Evolutionary conservation across 2,797 vertebrate species (phyloP), one percentile per base, ranked within the genome.

Genomic region (Cheirogaleus major): DNA sequence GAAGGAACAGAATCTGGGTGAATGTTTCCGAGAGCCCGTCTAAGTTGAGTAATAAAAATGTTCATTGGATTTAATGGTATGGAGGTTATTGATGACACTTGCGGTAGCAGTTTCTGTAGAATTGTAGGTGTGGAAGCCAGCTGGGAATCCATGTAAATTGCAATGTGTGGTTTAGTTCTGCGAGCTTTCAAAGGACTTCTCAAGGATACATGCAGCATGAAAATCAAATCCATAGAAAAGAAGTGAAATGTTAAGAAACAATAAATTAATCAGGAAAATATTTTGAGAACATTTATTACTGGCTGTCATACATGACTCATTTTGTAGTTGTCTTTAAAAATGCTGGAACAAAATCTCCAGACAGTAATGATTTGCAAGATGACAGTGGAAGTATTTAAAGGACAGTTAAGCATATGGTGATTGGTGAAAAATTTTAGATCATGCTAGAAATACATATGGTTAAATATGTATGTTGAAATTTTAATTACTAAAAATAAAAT

Each of bases 401-500:
- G 10, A 27, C 11, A 61, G 14, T 75, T 79, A 70, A 87, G 48
- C 35, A 57, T 76, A 81, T 57, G 50, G 14, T 75, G 10, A 30
- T 84, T 69, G 45, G 12, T 27, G 32, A 88, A 83, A 69, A 83
- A 48, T 48, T 38, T 65, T 87, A 7, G 10, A 38, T 84, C 67
- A 75, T 88, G 15, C n/a, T 75, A 89, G 38, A 92, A 80, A 93
- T 92, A 50, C 3, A 81, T 78, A 18, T 0, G 81, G 17, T 55
- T 85, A 88, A 67, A 69, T 80, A 73, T 70, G 11, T 92, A 45
- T 50, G 12, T 50, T 91, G 59, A 76, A 93, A 79, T 78, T 79
- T 89, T 83, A 96, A 96, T 86, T 89, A 63, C 78, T 91, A 75
- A 95, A 93, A 94, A 70, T 84, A 81, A 72, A 59, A 94, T 18